Base-by-base conservation (phyloP, 1,140 invertebrate genomes). In the Leptinotarsa defecta region DNA sequence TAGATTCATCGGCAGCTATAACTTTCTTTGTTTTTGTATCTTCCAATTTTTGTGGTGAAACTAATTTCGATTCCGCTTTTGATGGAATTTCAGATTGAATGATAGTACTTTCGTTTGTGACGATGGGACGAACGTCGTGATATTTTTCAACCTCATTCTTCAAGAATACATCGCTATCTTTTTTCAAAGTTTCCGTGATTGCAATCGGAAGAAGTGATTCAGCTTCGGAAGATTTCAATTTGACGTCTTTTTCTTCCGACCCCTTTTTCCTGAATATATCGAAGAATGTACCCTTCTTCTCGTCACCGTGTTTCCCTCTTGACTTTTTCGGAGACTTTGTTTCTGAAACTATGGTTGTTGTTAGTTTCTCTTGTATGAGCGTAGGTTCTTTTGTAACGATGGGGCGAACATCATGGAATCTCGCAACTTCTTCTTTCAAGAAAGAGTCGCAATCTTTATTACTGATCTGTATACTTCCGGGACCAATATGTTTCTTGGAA, bases 131-230 rank as follows among this genome's bases (percentile, higher is more conserved):
- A 19, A 78, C 75, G 34, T 80, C 79, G 65, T 80, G 72, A 57
- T 78, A 76, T 48, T 73, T 74, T 48, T 69, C 63, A 67, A 80
- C 65, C 76, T 78, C 79, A 20, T 68, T 49, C 24, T 77, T 61
- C 17, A 80, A 65, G 68, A 80, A 78, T 20, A 15, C 19, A 13
- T 13, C 20, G 5, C 70, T 61, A 13, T 76, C 61, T 13, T 74
- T 64, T 74, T 76, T 8, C 73, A 13, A 68, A 74, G 13, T 20
- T 63, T 43, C 4, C 65, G n/a, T 61, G 13, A 75, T 75, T n/a
- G 68, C 69, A 34, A 49, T 57, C n/a, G 52, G 52, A 1, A 57
- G 52, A n/a, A n/a, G 15, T n/a, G n/a, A 15, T 6, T 15, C 13
- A 17, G 15, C 52, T 57, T 57, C n/a, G 13, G 52, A n/a, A 5